These are phyloP conservation scores for Oophaga pumilio DNA, from an alignment of 2,113 vertebrate species.

Conservation along the genomic window DNA sequence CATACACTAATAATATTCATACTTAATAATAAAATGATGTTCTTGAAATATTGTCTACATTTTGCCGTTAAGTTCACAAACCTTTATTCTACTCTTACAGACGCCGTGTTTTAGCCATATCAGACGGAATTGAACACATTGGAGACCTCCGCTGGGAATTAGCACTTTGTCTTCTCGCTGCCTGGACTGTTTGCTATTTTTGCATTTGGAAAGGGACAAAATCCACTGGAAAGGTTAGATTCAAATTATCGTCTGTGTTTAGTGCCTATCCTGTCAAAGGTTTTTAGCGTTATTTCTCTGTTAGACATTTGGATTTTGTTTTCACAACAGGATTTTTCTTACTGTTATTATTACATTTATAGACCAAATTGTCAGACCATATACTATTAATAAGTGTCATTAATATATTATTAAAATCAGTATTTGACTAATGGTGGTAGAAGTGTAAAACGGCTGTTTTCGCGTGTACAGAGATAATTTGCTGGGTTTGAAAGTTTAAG, in stretches of 20 bases:
- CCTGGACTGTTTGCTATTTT: constrained; percentile 98
- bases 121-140: constrained; percentile 91
- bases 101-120: constrained; percentile 90
- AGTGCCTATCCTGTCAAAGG: background rate
- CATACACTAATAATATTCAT: background rate
- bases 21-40: no score
- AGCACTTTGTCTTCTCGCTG: constrained; percentile 89
- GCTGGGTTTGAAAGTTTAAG: background rate
- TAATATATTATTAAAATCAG: background rate
- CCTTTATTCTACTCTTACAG: constrained; percentile 65
- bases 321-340: background rate
- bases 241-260: background rate
- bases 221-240: constrained; percentile 95
- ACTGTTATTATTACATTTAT: background rate
- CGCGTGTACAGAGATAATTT: background rate
- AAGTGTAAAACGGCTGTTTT: background rate
- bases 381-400: no score
- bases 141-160: constrained; percentile 94
- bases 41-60: background rate
- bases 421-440: background rate
- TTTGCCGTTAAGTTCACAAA: background rate
- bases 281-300: background rate
- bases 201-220: constrained; percentile 99
- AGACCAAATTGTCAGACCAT: background rate
- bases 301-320: background rate